Conservation (phyloP, 2,888 invertebrate genomes). For the Sphinx pinastri region DNA sequence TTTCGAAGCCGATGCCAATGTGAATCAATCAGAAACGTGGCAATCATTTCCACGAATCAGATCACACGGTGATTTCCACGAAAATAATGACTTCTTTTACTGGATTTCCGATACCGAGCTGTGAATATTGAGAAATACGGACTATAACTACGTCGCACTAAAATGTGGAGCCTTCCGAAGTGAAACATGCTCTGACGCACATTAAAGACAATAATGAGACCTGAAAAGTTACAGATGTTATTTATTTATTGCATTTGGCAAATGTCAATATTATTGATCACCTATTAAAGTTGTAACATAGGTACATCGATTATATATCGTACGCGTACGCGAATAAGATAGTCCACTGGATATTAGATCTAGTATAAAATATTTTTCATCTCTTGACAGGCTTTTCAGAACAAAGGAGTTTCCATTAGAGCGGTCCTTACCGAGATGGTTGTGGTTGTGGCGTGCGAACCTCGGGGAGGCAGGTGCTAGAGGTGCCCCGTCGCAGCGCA, state of each 20-base stretch:
- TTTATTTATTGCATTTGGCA: too few species aligned
- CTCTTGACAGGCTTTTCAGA: background rate
- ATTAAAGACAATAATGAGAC: background rate
- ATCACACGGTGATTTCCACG: conserved; percentile 20
- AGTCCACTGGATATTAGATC: too few species aligned
- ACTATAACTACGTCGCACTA: conserved; percentile 13
- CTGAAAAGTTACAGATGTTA: too few species aligned
- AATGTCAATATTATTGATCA: too few species aligned
- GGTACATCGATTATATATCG: too few species aligned
- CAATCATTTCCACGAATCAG: conserved; percentile 13
- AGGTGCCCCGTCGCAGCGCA: conserved; percentile 69
- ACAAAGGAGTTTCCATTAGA: conserved; percentile 6
- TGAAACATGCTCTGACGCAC: too few species aligned
- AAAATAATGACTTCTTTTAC: conserved; percentile 20
- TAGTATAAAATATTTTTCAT: too few species aligned
- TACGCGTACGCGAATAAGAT: too few species aligned
- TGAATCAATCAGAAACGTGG: conserved; percentile 20
- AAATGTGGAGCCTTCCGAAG: background rate
- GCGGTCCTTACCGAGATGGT: conserved; percentile 79
- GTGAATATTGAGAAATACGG: background rate
- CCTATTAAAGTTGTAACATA: too few species aligned
- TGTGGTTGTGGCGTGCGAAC: conserved; percentile 88
- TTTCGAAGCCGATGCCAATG: background rate
- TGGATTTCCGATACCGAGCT: conserved; percentile 15
- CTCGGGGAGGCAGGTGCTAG: conserved; percentile 86